Conservation (phyloP, 2,113 vertebrate species). For the Strix uralensis region DNA sequence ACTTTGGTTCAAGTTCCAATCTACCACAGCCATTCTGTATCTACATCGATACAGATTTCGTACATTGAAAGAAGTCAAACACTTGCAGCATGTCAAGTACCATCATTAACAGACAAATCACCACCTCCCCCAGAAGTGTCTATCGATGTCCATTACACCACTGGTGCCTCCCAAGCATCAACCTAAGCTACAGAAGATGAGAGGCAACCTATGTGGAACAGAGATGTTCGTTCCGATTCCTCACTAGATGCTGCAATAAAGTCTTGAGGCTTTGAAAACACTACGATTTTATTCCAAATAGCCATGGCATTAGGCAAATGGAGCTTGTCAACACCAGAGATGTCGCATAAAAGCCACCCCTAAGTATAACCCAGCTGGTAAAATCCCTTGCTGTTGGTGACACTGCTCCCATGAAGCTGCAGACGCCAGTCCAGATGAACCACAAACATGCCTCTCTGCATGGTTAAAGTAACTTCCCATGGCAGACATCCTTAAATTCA, state of each 20-base stretch:
- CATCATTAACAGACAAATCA: background rate
- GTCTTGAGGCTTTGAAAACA: background rate
- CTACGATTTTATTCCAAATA: background rate
- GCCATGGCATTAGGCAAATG: background rate
- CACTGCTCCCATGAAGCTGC: background rate
- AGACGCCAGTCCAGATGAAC: background rate
- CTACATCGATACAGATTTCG: background rate
- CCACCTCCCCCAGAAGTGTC: background rate
- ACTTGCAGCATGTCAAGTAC: background rate
- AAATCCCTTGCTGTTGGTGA: background rate
- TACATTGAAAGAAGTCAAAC: background rate
- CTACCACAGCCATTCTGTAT: background rate
- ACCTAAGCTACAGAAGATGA: background rate
- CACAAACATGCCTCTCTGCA: background rate
- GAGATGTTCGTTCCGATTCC: background rate
- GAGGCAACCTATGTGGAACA: background rate
- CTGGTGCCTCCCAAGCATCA: background rate
- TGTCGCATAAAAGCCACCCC: background rate
- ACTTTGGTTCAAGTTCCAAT: background rate
- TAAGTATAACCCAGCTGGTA: background rate
- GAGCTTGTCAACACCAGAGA: background rate
- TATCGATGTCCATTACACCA: fast-evolving
- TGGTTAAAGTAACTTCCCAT: background rate
- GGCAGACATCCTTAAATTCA: background rate
- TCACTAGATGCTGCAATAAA: background rate